phyloP scores from a whole-genome alignment of 2,113 vertebrate genomes.

The Cryptotis parvus region DNA sequence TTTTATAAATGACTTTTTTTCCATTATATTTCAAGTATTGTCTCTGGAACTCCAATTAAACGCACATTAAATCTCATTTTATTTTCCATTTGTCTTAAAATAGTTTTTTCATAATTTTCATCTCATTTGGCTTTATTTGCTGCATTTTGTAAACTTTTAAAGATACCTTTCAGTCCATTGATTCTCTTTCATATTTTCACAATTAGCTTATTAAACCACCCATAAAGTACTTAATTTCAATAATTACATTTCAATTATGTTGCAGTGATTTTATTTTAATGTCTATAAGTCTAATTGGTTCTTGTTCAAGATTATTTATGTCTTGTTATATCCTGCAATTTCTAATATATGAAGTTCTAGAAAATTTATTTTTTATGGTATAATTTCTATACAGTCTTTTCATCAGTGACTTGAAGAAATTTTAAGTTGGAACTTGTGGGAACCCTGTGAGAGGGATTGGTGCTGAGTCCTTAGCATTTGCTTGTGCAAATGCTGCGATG shows the following conservation, averaged over 20 bases:
- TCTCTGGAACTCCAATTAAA: background rate
- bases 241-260: conserved; percentile 11
- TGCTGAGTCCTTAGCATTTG: background rate
- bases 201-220: conserved; percentile 14
- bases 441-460: background rate
- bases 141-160: background rate
- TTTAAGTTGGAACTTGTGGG: background rate
- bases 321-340: conserved; percentile 4
- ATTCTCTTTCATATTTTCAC: background rate
- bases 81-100: conserved; percentile 3
- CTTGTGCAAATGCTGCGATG: background rate
- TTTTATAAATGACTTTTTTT: background rate
- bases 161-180: background rate
- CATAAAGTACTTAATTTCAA: background rate
- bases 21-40: conserved; percentile 15
- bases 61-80: conserved; percentile 1
- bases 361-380: background rate
- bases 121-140: background rate
- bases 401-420: background rate
- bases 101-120: background rate
- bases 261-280: conserved; percentile 20
- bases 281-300: background rate
- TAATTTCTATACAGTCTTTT: background rate
- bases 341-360: background rate
- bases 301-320: background rate